Conservation (phyloP, 2,888 invertebrate genomes). For the Polydrusus pterygomalis region DNA sequence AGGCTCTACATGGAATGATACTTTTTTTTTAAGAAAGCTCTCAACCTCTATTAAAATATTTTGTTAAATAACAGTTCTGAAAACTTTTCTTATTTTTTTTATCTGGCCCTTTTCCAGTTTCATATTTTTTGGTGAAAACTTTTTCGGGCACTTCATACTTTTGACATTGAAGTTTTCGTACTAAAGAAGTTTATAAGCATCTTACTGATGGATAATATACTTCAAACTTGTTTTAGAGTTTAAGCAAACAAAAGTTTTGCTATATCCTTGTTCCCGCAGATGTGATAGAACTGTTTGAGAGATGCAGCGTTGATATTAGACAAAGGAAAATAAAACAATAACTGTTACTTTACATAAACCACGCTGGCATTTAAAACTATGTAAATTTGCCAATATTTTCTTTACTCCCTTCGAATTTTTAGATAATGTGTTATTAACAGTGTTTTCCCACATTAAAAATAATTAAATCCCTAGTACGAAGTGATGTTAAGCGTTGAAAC, state of each 20-base stretch:
- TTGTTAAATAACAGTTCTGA: not conserved
- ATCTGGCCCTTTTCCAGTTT: slow-evolving; percentile 4
- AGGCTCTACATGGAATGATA: too few relatives aligned
- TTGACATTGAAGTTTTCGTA: slow-evolving; percentile 14
- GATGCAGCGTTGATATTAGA: not conserved
- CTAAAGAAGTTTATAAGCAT: slow-evolving; percentile 11
- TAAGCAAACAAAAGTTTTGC: not conserved
- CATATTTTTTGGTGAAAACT: not conserved
- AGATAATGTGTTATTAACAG: too few relatives aligned
- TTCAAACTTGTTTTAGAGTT: slow-evolving; percentile 10
- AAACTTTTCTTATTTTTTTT: slow-evolving; percentile 12
- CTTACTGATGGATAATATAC: not conserved
- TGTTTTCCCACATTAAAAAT: too few relatives aligned
- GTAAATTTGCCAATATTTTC: not conserved
- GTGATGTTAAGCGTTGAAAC: too few relatives aligned
- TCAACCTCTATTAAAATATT: not conserved
- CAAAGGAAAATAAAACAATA: not conserved
- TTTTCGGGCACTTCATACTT: not conserved
- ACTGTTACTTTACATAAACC: not conserved
- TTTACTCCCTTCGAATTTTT: too few relatives aligned
- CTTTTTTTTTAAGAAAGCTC: too few relatives aligned
- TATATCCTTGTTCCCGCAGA: not conserved
- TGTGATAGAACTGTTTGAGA: not conserved
- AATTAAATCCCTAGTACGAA: too few relatives aligned
- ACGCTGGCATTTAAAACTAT: not conserved